Base-by-base conservation (phyloP, 2,888 invertebrate genomes). In the Vesta saturnalis region DNA sequence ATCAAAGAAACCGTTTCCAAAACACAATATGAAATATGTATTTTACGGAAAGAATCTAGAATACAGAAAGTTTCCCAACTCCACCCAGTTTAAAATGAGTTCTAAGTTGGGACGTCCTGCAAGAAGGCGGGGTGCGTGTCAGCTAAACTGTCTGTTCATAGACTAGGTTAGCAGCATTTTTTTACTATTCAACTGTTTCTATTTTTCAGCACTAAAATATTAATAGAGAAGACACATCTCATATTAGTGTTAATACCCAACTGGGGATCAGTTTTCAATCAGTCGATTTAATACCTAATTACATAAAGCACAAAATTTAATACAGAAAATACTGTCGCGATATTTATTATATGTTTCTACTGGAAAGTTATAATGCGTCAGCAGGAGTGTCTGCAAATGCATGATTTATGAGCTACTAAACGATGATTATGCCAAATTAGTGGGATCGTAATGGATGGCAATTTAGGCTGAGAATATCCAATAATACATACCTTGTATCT, bases 351-450 rank as follows among this genome's bases (percentile, higher is more conserved):
- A 52, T 19, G 18, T 52, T 52, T 52, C 52, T n/a, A 52, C 21
- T 19, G 10, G 55, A 75, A 76, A 78, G 77, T 77, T 79, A 39
- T 39, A 79, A 79, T 79, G 79, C 78, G 78, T 79, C 79, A 79
- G 78, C 79, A 77, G 72, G 76, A 74, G 77, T 77, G 78, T 80
- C 77, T 76, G 73, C 69, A 67, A 72, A 76, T 81, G 78, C 77
- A 79, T 81, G 78, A 81, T 80, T 80, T 77, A 82, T 79, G 77
- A 77, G 81, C 76, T 79, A 81, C 81, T 81, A 80, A 81, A 82
- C 78, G 81, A 77, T 79, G 79, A 82, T 82, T 81, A 82, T 77
- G 77, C 78, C 77, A 80, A 81, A 82, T 81, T 81, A 81, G 78
- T 77, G 78, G 77, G 77, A 75, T 77, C 74, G 75, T 79, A 79